These are phyloP conservation scores for Brachyptera risi DNA, from an alignment of 2,888 invertebrate species.

Conservation along the genomic window DNA sequence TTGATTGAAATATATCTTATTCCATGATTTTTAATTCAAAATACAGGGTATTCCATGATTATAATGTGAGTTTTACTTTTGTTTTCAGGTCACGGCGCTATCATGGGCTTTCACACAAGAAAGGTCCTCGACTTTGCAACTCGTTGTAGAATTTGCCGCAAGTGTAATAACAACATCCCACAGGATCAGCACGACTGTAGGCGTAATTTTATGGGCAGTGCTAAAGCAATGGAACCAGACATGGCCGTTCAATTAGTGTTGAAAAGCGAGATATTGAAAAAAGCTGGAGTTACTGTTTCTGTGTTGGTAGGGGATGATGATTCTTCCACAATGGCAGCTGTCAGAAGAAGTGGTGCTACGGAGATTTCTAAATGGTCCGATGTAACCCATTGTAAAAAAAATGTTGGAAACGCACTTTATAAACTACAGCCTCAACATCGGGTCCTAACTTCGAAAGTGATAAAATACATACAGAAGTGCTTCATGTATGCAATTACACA, in stretches of 20 bases:
- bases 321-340: slow-evolving; percentile 35
- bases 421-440: not conserved
- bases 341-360: not conserved
- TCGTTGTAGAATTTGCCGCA: too few relatives aligned
- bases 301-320: slow-evolving; percentile 37
- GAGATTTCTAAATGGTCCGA: slow-evolving; percentile 10
- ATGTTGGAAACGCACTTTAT: not conserved
- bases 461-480: not conserved
- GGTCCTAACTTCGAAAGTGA: not conserved
- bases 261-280: slow-evolving; percentile 33
- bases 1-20: too few relatives aligned
- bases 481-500: not conserved
- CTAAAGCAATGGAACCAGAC: too few relatives aligned
- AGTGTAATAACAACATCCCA: too few relatives aligned
- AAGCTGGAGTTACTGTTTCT: slow-evolving; percentile 31
- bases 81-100: slow-evolving; percentile 33
- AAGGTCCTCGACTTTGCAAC: too few relatives aligned
- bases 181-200: too few relatives aligned
- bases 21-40: too few relatives aligned
- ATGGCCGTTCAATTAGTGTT: slow-evolving; percentile 34
- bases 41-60: not conserved
- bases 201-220: too few relatives aligned
- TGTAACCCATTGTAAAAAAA: slow-evolving; percentile 1
- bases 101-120: too few relatives aligned
- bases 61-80: not conserved